Percentiles rank a stretch among this genome's conserved stretches.
Conservation (phyloP, 1,140 invertebrate genomes). For the Drosophila hydei region DNA sequence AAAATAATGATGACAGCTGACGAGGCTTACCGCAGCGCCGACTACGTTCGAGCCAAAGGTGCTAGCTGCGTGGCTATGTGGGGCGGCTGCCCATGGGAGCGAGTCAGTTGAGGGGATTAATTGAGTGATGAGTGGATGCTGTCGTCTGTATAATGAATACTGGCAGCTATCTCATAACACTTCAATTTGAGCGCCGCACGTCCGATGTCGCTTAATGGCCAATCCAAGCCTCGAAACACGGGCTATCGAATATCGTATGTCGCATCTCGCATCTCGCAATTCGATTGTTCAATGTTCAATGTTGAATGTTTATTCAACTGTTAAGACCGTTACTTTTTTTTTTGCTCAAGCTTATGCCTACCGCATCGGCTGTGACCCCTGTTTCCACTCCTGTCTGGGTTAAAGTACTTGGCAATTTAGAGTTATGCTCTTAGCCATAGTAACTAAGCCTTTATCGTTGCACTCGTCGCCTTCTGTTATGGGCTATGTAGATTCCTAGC, state of each 20-base stretch:
- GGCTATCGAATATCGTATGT: slow-evolving; percentile 2
- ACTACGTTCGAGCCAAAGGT: background rate
- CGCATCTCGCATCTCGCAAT: background rate
- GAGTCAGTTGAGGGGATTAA: slow-evolving; percentile 27
- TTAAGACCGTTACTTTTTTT: slow-evolving; percentile 5
- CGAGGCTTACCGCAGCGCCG: slow-evolving; percentile 11
- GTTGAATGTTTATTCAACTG: slow-evolving; percentile 28
- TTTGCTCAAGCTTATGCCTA: slow-evolving; percentile 1
- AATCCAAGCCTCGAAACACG: background rate
- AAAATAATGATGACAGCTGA: slow-evolving; percentile 45
- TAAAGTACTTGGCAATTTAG: slow-evolving; percentile 15
- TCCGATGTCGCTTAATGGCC: slow-evolving; percentile 26
- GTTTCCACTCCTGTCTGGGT: too few relatives aligned
- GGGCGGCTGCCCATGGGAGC: background rate
- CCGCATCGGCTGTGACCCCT: background rate
- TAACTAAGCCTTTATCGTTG: background rate
- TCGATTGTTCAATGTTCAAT: background rate
- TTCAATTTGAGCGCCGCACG: slow-evolving; percentile 31
- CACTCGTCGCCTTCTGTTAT: background rate
- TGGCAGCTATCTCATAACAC: slow-evolving; percentile 40
- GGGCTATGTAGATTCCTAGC: slow-evolving; percentile 15
- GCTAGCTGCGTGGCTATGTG: slow-evolving; percentile 23
- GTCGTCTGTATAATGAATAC: slow-evolving; percentile 40
- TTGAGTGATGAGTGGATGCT: slow-evolving; percentile 41
- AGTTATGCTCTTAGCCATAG: slow-evolving; percentile 14